These are phyloP conservation scores for Caenorhabditis macrosperma DNA, from an alignment of 2,888 invertebrate species.

Conservation along the genomic window DNA sequence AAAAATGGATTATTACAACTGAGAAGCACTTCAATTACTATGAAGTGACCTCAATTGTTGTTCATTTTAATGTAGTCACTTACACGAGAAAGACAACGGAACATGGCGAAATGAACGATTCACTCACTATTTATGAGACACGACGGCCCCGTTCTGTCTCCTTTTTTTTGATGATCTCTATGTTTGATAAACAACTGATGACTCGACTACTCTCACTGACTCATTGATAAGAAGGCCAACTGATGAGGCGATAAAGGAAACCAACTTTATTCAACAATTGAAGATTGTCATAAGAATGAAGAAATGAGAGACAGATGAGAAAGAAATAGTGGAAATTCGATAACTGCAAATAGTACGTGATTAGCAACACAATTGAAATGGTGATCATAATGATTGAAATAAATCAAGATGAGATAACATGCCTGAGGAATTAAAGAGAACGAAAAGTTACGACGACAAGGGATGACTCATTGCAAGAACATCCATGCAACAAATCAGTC, in stretches of 20 bases:
- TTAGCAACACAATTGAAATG: too few species aligned
- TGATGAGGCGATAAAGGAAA: not conserved
- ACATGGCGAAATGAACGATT: not conserved
- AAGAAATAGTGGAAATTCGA: not conserved
- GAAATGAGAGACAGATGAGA: not conserved
- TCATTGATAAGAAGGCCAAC: slow-evolving; percentile 3
- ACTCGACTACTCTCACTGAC: slow-evolving; percentile 3
- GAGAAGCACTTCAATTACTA: slow-evolving; percentile 49
- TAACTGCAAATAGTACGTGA: not conserved
- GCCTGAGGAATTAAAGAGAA: slow-evolving; percentile 52
- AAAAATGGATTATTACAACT: slow-evolving; percentile 1
- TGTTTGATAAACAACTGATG: slow-evolving; percentile 35
- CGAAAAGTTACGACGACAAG: slow-evolving; percentile 38
- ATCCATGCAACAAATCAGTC: slow-evolving; percentile 44
- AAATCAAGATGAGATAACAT: slow-evolving; percentile 50
- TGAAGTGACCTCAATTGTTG: too few species aligned
- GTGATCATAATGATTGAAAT: too few species aligned
- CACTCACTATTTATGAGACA: not conserved
- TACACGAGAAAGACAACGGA: not conserved
- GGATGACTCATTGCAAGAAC: slow-evolving; percentile 4
- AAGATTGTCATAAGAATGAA: not conserved
- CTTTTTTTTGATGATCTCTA: not conserved
- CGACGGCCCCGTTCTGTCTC: not conserved
- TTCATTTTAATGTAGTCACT: slow-evolving; percentile 32
- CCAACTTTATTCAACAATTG: slow-evolving; percentile 5